phyloP scores from a whole-genome alignment of 2,113 vertebrate species.

The Plotosus lineatus region DNA sequence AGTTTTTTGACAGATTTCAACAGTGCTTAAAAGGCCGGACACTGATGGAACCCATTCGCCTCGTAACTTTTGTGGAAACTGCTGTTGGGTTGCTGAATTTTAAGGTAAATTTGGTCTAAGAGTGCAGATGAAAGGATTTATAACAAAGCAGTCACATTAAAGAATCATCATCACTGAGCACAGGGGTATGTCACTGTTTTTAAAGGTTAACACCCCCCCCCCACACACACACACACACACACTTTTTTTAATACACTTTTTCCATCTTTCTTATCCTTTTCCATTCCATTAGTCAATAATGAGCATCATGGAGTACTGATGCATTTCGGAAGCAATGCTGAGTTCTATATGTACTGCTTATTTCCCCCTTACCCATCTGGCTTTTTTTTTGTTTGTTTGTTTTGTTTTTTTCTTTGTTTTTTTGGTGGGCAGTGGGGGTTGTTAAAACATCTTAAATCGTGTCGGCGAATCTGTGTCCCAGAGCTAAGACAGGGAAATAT shows the following conservation, averaged over 20 bases:
- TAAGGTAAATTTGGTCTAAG: constrained; percentile 84
- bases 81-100: constrained; percentile 96
- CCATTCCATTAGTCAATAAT: background rate
- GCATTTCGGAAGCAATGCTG: background rate
- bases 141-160: constrained; percentile 15
- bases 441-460: constrained; percentile 63
- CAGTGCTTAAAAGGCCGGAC: constrained; percentile 84
- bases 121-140: constrained; percentile 42
- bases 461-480: constrained; percentile 65
- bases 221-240: too few species aligned
- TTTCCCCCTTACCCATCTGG: background rate
- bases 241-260: too few species aligned
- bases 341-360: constrained; percentile 48
- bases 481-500: constrained; percentile 63
- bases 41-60: constrained; percentile 87
- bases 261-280: background rate
- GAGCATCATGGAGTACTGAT: background rate
- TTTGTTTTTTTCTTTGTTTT: constrained; percentile 52
- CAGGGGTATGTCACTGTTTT: background rate
- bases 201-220: too few species aligned
- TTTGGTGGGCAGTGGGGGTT: too few species aligned
- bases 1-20: constrained; percentile 96
- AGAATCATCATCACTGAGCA: background rate
- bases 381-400: constrained; percentile 44
- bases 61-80: constrained; percentile 98